These are phyloP conservation scores for Dromococcyx pavoninus DNA, from an alignment of 2,797 vertebrate species.

Conservation along the genomic window DNA sequence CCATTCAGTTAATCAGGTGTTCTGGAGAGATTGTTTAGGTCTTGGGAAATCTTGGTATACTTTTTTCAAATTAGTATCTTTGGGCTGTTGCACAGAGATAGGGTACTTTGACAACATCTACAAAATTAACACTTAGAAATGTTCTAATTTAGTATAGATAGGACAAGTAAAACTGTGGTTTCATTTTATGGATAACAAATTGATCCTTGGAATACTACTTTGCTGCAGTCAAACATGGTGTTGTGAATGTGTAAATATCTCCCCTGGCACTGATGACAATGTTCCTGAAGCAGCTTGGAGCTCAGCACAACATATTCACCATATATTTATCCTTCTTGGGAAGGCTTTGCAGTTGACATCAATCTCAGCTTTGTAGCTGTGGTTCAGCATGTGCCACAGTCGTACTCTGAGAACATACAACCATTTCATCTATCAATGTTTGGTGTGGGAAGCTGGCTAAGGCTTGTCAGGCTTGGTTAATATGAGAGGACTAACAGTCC, in stretches of 20 bases:
- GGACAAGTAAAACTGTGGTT: constrained; percentile 35
- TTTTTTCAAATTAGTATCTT: background rate
- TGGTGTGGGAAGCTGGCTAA: constrained; percentile 18
- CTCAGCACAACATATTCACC: background rate
- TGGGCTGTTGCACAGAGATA: background rate
- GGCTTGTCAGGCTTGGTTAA: background rate
- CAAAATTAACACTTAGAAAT: background rate
- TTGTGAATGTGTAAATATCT: background rate
- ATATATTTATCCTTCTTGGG: background rate
- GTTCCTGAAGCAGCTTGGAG: background rate
- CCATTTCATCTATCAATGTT: background rate
- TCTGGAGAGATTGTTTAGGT: background rate
- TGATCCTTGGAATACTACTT: background rate
- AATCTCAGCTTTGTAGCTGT: background rate
- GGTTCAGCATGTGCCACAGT: background rate
- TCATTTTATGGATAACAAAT: constrained; percentile 37
- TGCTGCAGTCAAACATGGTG: background rate
- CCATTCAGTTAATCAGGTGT: background rate
- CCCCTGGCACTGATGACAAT: background rate
- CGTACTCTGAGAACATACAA: background rate
- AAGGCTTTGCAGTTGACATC: background rate
- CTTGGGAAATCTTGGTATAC: background rate
- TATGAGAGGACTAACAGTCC: background rate
- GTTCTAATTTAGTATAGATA: constrained; percentile 11
- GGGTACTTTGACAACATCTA: background rate